Evolutionary conservation across 2,797 vertebrate genomes (phyloP), one percentile per base, ranked within the genome.

Genomic region (Spea hammondii): DNA sequence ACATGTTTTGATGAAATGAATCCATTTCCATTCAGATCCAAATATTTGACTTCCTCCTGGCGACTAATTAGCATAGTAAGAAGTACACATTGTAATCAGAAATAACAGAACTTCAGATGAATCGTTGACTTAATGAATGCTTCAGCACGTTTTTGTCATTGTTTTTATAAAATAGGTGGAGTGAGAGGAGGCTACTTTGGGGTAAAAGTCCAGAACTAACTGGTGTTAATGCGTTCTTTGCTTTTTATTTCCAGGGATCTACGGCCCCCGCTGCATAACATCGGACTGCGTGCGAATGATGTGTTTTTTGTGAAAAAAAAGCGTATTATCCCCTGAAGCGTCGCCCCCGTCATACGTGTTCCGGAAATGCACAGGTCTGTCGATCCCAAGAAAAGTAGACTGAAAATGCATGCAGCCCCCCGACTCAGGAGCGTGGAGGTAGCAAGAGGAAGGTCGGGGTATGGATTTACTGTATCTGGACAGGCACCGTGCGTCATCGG

Each of bases 381-480:
- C 49, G 95, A 95, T 82, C 86, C 90, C 0, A 88, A 85, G 1
- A 92, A 94, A 87, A 93, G 91, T 65, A 90, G 89, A 6, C 87
- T 93, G 84, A 94, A 92, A 53, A 84, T 92, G 70, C 90, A 91
- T 0, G 70, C 79, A 14, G 70, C 88, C 44, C 85, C 89, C 1
- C 92, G 94, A 12, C 86, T 96, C 81, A 91, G 96, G 70, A 93
- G 88, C 0, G 96, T 99, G 84, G 96, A 99, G 86, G 95, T 99
- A 55, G 98, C 96, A 0, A 91, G 98, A 70, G 96, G 98, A 11
- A 90, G 96, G 77, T 92, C 95, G 0, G 98, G 97, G 17, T 99
- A 99, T 6, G 98, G 98, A 0, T 99, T 99, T 83, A 98, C 96
- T 0, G 92, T 99, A 8, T 93, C 96, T 0, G 98, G 97, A 46